phyloP scores from a whole-genome alignment of 2,888 invertebrate genomes.

The Apocheima hispidaria region DNA sequence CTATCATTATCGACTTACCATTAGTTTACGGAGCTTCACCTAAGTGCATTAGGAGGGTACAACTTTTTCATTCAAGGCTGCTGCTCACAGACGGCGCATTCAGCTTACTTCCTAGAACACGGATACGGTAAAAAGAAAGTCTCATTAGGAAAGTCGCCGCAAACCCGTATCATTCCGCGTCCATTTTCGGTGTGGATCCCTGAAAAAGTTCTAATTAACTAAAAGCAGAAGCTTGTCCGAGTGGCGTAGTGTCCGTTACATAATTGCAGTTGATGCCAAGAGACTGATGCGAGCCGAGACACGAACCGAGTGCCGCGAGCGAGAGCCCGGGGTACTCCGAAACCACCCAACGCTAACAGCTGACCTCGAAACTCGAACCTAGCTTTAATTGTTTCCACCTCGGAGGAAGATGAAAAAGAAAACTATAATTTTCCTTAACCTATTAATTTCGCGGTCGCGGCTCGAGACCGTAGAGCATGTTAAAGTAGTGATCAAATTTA shows the following conservation, averaged over 20 bases:
- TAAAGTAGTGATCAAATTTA: conserved; percentile 34
- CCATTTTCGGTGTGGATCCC: conserved; percentile 34
- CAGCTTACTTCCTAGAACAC: conserved; percentile 32
- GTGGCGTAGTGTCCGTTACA: conserved; percentile 60
- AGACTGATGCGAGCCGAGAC: conserved; percentile 59
- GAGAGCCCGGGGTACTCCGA: conserved; percentile 31
- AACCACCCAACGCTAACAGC: conserved; percentile 32
- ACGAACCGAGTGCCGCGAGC: conserved; percentile 6
- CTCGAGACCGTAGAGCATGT: neutral
- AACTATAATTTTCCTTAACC: neutral
- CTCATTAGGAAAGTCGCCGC: conserved; percentile 35
- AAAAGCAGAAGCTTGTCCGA: conserved; percentile 47
- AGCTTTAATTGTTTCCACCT: conserved; percentile 7
- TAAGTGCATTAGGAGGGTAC: conserved; percentile 23
- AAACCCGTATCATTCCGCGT: conserved; percentile 34
- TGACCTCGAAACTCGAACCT: conserved; percentile 25
- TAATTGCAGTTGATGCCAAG: conserved; percentile 67
- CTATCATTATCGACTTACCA: conserved; percentile 28
- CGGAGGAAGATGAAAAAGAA: neutral
- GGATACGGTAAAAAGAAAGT: conserved; percentile 33
- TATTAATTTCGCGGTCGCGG: conserved; percentile 8
- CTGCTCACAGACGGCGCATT: conserved; percentile 21
- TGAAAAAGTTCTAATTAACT: conserved; percentile 45
- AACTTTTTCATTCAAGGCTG: conserved; percentile 32
- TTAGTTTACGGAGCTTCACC: conserved; percentile 26